Evolutionary conservation across 2,113 vertebrate species (phyloP).

Genomic region (Amphilophus citrinellus): DNA sequence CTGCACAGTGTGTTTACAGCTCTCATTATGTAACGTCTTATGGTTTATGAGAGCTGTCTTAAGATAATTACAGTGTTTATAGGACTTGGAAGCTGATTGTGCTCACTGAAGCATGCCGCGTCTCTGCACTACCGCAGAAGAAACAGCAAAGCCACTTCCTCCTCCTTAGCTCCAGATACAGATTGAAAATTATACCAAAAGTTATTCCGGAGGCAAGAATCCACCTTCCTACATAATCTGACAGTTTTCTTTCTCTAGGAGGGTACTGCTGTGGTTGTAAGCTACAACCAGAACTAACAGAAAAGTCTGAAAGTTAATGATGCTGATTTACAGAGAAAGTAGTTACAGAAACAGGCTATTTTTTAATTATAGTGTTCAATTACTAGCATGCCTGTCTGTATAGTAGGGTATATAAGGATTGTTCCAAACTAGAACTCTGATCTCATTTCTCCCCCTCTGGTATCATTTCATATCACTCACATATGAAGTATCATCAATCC

Average conservation of each 20-base stretch:
- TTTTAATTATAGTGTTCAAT: neutral
- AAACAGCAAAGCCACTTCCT: constrained; percentile 10
- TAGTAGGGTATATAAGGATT: neutral
- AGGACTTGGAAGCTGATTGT: constrained; percentile 35
- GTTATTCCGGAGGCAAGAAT: neutral
- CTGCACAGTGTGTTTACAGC: constrained; percentile 44
- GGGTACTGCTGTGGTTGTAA: neutral
- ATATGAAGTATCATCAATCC: neutral
- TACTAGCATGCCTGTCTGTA: neutral
- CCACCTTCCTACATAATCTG: constrained; percentile 22
- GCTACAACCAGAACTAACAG: neutral
- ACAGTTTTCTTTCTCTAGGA: neutral
- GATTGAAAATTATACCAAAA: constrained; percentile 10
- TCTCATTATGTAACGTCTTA: neutral
- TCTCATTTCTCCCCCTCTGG: neutral
- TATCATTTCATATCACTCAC: neutral
- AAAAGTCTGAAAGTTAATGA: neutral
- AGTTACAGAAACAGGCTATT: neutral
- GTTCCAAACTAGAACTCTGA: neutral
- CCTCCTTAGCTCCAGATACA: neutral
- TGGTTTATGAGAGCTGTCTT: constrained; percentile 55
- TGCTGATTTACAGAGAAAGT: neutral
- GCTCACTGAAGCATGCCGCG: neutral
- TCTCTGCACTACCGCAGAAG: neutral
- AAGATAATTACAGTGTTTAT: constrained; percentile 57